phyloP scores from a whole-genome alignment of 1,140 invertebrate genomes.

The Mycetomoellerius zeteki region DNA sequence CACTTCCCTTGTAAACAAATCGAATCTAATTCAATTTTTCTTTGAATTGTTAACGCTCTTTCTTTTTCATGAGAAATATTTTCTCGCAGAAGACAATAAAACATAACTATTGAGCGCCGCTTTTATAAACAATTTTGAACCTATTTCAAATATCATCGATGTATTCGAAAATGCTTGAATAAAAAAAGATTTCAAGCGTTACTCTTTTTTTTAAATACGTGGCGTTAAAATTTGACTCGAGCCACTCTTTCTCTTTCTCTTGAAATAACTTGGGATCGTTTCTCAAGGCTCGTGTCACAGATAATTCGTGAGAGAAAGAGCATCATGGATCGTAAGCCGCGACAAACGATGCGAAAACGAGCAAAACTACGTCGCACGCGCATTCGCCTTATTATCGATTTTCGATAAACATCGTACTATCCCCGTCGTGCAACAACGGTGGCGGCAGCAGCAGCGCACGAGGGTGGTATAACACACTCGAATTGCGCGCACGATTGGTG shows the following conservation, averaged over 20 bases:
- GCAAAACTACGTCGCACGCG: conserved; percentile 52
- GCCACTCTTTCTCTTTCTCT: conserved; percentile 15
- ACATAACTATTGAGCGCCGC: neutral
- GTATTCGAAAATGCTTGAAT: neutral
- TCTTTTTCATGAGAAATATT: neutral
- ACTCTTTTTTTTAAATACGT: neutral
- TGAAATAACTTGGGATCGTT: conserved; percentile 30
- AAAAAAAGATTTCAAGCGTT: neutral
- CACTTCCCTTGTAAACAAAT: conserved; percentile 41
- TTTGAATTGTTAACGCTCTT: neutral
- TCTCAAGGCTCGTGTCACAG: conserved; percentile 34
- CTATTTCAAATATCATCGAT: neutral
- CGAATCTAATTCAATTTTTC: neutral
- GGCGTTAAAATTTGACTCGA: conserved; percentile 13
- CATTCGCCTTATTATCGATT: conserved; percentile 59
- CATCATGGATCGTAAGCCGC: conserved; percentile 51
- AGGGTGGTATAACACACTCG: conserved; percentile 28
- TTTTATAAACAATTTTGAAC: neutral
- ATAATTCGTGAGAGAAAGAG: conserved; percentile 42
- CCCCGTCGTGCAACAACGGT: neutral
- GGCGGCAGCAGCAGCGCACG: neutral
- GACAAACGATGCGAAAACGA: conserved; percentile 55
- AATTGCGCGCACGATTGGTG: conserved; percentile 19
- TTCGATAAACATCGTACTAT: conserved; percentile 59
- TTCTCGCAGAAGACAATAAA: neutral